Conservation (phyloP, 2,888 invertebrate species). For the Morinoia aosen region DNA sequence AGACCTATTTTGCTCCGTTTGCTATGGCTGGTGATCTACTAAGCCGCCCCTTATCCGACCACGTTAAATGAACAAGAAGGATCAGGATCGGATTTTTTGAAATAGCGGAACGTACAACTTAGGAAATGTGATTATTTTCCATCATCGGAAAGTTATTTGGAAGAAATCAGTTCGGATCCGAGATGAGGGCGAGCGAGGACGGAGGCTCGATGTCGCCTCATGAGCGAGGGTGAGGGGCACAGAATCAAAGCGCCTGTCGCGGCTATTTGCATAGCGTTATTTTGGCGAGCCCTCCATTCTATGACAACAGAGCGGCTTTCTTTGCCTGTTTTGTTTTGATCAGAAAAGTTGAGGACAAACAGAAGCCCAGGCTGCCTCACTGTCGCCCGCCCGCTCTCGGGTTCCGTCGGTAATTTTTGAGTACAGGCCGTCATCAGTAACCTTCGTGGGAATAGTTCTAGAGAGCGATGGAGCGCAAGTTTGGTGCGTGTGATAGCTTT, state of each 20-base stretch:
- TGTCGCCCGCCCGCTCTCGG: background rate
- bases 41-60: too few species aligned
- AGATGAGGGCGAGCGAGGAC: background rate
- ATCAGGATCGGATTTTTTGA: too few species aligned
- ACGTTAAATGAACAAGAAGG: too few species aligned
- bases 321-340: conserved; percentile 48
- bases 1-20: too few species aligned
- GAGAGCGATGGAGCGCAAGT: background rate
- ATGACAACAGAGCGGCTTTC: conserved; percentile 38
- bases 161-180: background rate
- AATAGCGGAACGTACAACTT: too few species aligned
- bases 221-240: background rate
- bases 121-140: background rate
- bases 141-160: background rate
- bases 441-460: background rate
- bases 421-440: background rate
- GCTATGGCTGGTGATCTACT: too few species aligned
- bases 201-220: background rate
- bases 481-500: background rate
- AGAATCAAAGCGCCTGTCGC: background rate
- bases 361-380: background rate
- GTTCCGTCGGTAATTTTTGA: background rate
- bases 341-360: conserved; percentile 42
- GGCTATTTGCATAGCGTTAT: conserved; percentile 39
- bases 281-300: conserved; percentile 38